Percentiles rank a stretch among this genome's conserved stretches.
Conservation (phyloP, 2,797 vertebrate species). For the Notolabrus celidotus region DNA sequence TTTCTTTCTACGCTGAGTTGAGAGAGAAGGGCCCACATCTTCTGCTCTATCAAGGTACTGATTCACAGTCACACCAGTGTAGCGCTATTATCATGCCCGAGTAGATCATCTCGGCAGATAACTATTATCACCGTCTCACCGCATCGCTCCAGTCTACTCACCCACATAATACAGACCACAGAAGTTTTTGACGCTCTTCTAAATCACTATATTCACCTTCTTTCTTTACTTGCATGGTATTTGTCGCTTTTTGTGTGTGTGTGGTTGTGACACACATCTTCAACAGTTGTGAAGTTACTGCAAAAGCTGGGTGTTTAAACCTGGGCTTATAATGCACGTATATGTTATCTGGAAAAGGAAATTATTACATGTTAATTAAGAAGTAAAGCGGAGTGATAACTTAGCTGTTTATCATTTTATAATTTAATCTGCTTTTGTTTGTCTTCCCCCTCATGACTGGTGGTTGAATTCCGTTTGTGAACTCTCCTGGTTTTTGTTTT, state of each 20-base stretch:
- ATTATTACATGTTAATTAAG: constrained; percentile 24
- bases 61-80: constrained; percentile 84
- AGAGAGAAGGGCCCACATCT: constrained; percentile 80
- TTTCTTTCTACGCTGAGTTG: constrained; percentile 67
- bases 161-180: constrained; percentile 81
- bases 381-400: too few species aligned
- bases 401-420: not conserved
- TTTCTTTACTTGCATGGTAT: constrained; percentile 66
- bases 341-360: constrained; percentile 32
- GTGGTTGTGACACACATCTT: constrained; percentile 59
- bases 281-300: constrained; percentile 33
- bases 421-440: not conserved
- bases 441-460: constrained; percentile 32
- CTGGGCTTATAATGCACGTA: constrained; percentile 15
- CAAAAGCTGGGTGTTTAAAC: constrained; percentile 27
- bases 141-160: constrained; percentile 78
- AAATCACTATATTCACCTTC: constrained; percentile 73
- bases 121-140: constrained; percentile 81
- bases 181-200: constrained; percentile 77
- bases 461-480: constrained; percentile 64
- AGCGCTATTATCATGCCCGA: constrained; percentile 83
- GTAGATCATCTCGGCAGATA: constrained; percentile 86
- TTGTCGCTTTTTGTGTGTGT: constrained; percentile 62
- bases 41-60: constrained; percentile 78
- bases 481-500: constrained; percentile 54